Base-by-base conservation (phyloP, 2,888 invertebrate genomes). In the Cylloceria caligata region DNA sequence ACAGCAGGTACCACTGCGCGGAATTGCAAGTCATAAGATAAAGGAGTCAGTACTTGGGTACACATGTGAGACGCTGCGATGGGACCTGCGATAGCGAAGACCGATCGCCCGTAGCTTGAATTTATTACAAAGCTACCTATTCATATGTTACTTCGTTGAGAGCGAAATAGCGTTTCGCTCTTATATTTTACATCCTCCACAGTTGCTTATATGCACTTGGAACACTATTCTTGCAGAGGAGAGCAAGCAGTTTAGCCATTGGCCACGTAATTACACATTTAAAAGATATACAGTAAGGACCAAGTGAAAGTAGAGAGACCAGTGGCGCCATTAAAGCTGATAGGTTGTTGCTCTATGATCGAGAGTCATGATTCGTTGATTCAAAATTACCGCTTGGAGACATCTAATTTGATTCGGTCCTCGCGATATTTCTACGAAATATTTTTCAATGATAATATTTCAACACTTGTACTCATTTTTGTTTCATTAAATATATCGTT, bases 51-150 rank as follows among this genome's bases (percentile, higher is more conserved):
- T 78, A 71, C 81, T 72, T 75, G 78, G 68, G 80, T 78, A 83
- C 83, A 83, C 84, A 83, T 84, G 83, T 83, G 83, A 75, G 83
- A 84, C 80, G 81, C 45, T 68, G 73, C 72, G 76, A 77, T 79
- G 68, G 74, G 74, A 78, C 69, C 65, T 49, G 62, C 47, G 85
- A 85, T 82, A 84, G 57, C 71, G 65, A 81, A 80, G 84, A 83
- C 68, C 84, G 80, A 85, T 81, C 81, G 83, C 86, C 82, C 77
- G 81, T 82, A 80, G 74, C 79, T 74, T 85, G 75, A 82, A 86
- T 86, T 85, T 85, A 86, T 86, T 86, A 81, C 81, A 81, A 85
- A 83, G 79, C 81, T 82, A 81, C 82, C 80, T 80, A 80, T 83
- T 85, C 83, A 86, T 84, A 84, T 81, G 68, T 80, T 78, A 80